Conservation (phyloP, 2,113 vertebrate genomes). For the Pygathrix nemaeus region DNA sequence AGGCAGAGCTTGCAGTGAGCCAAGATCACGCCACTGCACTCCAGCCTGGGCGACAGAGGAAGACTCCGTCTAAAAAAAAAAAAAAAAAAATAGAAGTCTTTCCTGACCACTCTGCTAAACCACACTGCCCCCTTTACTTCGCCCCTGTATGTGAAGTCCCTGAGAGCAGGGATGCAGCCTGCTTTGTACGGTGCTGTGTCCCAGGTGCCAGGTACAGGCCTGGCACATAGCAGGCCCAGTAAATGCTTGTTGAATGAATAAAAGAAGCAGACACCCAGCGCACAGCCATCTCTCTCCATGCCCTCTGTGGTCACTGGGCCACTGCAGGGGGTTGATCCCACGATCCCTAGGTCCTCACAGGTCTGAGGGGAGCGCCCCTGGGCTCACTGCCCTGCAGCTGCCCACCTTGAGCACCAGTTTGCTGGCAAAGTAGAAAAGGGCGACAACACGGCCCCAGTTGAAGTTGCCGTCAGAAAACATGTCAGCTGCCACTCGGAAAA, state of each 20-base stretch:
- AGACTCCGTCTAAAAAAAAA: not conserved
- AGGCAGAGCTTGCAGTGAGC: not conserved
- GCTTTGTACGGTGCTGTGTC: not conserved
- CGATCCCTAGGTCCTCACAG: not conserved
- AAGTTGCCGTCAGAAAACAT: slow-evolving; percentile 94
- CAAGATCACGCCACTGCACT: fast-evolving
- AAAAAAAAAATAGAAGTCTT: not conserved
- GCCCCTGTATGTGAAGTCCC: not conserved
- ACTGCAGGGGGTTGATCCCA: not conserved
- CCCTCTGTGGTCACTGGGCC: not conserved
- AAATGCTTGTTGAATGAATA: not conserved
- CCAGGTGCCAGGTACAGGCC: not conserved
- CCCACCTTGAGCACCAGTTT: slow-evolving; percentile 89
- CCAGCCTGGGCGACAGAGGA: fast-evolving
- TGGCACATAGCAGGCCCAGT: not conserved
- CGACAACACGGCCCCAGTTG: slow-evolving; percentile 95
- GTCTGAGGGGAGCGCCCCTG: not conserved
- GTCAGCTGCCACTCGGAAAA: slow-evolving; percentile 89
- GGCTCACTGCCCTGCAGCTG: not conserved
- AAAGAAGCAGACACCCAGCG: not conserved
- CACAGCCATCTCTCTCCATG: not conserved
- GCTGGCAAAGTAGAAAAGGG: slow-evolving; percentile 95
- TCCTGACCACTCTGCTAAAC: not conserved
- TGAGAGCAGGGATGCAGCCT: not conserved
- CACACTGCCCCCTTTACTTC: not conserved